Percentiles rank a stretch among this genome's conserved stretches.
These are phyloP conservation scores for Lithobates sylvaticus DNA, from an alignment of 2,797 vertebrate species.

Conservation along the genomic window DNA sequence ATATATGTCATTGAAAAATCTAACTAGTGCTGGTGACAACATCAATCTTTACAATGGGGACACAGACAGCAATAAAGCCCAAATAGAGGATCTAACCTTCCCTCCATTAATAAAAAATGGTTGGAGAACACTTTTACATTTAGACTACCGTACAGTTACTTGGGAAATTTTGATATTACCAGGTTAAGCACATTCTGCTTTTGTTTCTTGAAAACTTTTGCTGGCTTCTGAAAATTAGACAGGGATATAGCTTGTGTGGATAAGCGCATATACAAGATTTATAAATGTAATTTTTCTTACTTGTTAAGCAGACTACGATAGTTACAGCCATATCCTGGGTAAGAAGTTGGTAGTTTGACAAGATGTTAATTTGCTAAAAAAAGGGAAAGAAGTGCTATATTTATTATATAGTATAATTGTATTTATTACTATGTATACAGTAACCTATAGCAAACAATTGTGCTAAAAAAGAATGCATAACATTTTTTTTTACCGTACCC, in stretches of 20 bases:
- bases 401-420: not conserved
- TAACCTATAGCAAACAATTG: not conserved
- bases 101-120: too few relatives aligned
- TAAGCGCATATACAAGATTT: too few relatives aligned
- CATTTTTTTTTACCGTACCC: too few relatives aligned
- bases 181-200: not conserved
- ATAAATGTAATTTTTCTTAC: conserved; percentile 66
- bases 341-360: conserved; percentile 76
- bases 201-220: not conserved
- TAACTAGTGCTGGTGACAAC: too few relatives aligned
- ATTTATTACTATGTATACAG: not conserved
- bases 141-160: too few relatives aligned
- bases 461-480: not conserved
- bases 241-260: not conserved
- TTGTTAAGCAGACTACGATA: conserved; percentile 75
- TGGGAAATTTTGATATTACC: too few relatives aligned
- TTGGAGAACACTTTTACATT: too few relatives aligned
- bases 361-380: conserved; percentile 75
- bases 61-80: too few relatives aligned
- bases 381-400: conserved; percentile 13
- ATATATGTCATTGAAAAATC: too few relatives aligned
- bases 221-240: not conserved
- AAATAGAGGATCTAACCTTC: too few relatives aligned
- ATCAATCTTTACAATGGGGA: too few relatives aligned
- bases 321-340: conserved; percentile 73